These are phyloP conservation scores for Armadillidium nasatum DNA, from an alignment of 1,140 invertebrate species.

Conservation along the genomic window DNA sequence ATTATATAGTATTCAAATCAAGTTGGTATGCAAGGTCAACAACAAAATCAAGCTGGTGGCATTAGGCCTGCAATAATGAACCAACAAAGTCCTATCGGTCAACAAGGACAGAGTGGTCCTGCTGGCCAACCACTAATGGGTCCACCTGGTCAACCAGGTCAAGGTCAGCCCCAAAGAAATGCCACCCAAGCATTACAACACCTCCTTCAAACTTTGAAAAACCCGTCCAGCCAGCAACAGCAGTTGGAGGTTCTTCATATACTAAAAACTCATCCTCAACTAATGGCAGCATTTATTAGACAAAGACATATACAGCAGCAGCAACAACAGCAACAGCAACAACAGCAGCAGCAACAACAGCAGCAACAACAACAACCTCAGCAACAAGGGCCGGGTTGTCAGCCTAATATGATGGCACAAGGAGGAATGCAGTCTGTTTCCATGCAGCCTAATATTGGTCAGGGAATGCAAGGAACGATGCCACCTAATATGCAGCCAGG, in stretches of 20 bases:
- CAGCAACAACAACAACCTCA: conserved; percentile 54
- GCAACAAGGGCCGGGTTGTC: conserved; percentile 49
- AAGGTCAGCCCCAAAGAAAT: conserved; percentile 56
- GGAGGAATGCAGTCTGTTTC: neutral
- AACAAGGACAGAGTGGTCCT: conserved; percentile 38
- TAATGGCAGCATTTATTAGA: conserved; percentile 96
- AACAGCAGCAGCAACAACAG: conserved; percentile 44
- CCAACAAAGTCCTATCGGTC: conserved; percentile 33
- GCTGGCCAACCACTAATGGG: conserved; percentile 52
- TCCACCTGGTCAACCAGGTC: conserved; percentile 47
- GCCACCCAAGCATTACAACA: conserved; percentile 71
- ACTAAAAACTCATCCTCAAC: conserved; percentile 86
- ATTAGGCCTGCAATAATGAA: conserved; percentile 40
- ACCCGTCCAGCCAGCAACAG: conserved; percentile 82
- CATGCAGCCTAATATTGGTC: conserved; percentile 20
- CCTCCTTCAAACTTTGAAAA: conserved; percentile 80
- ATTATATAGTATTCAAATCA: conserved; percentile 35
- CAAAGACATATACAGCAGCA: conserved; percentile 64
- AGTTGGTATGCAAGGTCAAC: conserved; percentile 31
- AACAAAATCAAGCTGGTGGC: conserved; percentile 35
- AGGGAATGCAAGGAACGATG: conserved; percentile 41
- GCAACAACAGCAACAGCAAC: conserved; percentile 46
- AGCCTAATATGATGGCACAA: conserved; percentile 45
- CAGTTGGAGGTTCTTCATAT: conserved; percentile 86
- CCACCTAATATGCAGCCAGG: conserved; percentile 37